These are phyloP conservation scores for Nephrotoma appendiculata DNA, from an alignment of 2,888 invertebrate species.

Conservation along the genomic window DNA sequence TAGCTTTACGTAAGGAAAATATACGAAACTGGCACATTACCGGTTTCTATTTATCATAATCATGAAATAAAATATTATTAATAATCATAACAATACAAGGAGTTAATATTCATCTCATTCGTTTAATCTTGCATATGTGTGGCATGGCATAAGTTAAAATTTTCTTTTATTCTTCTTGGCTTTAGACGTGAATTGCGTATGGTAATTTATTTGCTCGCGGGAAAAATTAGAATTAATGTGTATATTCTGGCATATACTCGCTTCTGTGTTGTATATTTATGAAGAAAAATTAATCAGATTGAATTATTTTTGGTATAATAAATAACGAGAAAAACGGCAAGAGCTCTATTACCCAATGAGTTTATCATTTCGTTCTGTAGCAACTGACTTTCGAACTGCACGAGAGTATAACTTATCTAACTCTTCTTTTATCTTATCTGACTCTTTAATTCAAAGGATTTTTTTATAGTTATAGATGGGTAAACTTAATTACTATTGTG, in stretches of 20 bases:
- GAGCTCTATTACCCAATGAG: too few relatives aligned
- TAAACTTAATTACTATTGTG: too few relatives aligned
- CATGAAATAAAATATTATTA: background rate
- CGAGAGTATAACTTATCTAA: too few relatives aligned
- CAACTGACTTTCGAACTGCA: too few relatives aligned
- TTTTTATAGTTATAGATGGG: too few relatives aligned
- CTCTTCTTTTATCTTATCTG: too few relatives aligned
- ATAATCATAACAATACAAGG: background rate
- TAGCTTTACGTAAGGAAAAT: background rate
- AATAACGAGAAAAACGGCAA: background rate
- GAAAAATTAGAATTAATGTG: background rate
- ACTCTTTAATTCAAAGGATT: too few relatives aligned
- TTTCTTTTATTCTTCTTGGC: background rate
- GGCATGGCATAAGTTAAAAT: background rate
- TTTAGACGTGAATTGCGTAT: background rate
- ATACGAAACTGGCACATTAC: background rate
- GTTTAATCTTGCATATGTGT: background rate
- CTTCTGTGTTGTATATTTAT: background rate
- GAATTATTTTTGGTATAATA: background rate
- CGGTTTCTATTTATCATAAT: background rate
- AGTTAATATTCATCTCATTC: background rate
- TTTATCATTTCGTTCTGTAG: too few relatives aligned
- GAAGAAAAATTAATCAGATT: background rate
- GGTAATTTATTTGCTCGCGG: background rate
- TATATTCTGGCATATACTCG: background rate